Base-by-base conservation (phyloP, 2,888 invertebrate genomes). In the Ormia ochracea region DNA sequence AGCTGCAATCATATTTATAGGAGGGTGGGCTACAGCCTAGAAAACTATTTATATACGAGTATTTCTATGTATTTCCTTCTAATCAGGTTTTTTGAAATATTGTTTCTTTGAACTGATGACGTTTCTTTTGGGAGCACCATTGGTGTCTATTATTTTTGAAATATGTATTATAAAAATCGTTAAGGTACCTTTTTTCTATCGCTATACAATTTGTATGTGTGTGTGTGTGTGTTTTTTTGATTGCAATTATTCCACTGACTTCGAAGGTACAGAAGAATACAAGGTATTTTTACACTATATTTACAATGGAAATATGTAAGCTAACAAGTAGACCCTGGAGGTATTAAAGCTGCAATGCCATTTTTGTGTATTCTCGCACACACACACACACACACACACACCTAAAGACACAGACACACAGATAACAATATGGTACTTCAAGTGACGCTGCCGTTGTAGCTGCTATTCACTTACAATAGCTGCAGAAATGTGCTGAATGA, bases 271-370 rank as follows among this genome's bases (percentile, higher is more conserved):
- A 65, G 26, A 9, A 69, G 58, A n/a, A 54, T 43, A 69, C 78
- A 79, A 79, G 74, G 43, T 74, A 79, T 79, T 79, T 79, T 79
- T 74, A 78, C 74, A 74, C 78, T 58, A 68, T 33, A 31, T 21
- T 56, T 38, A 63, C 73, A 63, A 76, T 69, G 31, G 48, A 36
- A 38, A 17, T 38, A 36, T 63, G 4, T 61, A 50, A 80, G 76
- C 68, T 73, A 80, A 68, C 72, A 80, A 80, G 76, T 80, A 76
- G 76, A 76, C 80, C 80, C 80, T 68, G 56, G 80, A 76, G 80
- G 80, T 76, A 70, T 61, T 72, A 80, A 56, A 80, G 76, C 76
- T 80, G 76, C 80, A 80, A 72, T 73, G 75, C 69, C 79, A 79
- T 75, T 56, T 61, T 59, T 50, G 41, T 56, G 61, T 50, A 23